These are phyloP conservation scores for Lordiphosa stackelbergi DNA, from an alignment of 1,140 invertebrate species.

Conservation along the genomic window DNA sequence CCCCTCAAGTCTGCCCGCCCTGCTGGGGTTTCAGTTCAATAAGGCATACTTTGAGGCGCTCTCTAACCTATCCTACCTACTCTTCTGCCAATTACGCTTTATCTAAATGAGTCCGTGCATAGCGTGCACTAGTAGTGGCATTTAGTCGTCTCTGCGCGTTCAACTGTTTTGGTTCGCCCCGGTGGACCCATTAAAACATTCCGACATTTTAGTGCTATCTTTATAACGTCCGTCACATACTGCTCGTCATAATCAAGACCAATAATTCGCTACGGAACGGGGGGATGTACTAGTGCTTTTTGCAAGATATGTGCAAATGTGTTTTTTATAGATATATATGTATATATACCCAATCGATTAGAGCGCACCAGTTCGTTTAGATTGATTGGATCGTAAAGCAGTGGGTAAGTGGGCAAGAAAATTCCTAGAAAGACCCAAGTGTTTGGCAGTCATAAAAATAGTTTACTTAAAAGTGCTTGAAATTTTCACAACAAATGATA, in stretches of 20 bases:
- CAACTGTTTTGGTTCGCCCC: slow-evolving; percentile 34
- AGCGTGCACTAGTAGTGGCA: slow-evolving; percentile 31
- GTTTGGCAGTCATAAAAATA: slow-evolving; percentile 1
- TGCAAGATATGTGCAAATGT: slow-evolving; percentile 4
- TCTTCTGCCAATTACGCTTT: slow-evolving; percentile 30
- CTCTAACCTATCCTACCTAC: slow-evolving; percentile 9
- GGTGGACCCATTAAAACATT: slow-evolving; percentile 1
- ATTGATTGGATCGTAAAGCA: slow-evolving; percentile 43
- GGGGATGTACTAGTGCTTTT: background rate
- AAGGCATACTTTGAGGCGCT: slow-evolving; percentile 39
- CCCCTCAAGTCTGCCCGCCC: slow-evolving; percentile 22
- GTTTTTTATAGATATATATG: background rate
- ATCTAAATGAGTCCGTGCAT: slow-evolving; percentile 42
- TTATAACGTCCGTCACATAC: slow-evolving; percentile 37
- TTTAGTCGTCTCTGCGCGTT: slow-evolving; percentile 50
- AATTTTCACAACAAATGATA: background rate
- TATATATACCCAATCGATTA: slow-evolving; percentile 24
- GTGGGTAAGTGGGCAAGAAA: slow-evolving; percentile 41
- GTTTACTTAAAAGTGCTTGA: background rate
- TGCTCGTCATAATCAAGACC: slow-evolving; percentile 21
- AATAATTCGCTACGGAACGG: slow-evolving; percentile 24
- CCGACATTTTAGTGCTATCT: slow-evolving; percentile 33
- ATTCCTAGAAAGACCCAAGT: slow-evolving; percentile 19
- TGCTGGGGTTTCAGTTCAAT: slow-evolving; percentile 51
- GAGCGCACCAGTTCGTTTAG: slow-evolving; percentile 31